These are phyloP conservation scores for Sylvicola cinctus DNA, from an alignment of 2,888 invertebrate genomes.

Conservation along the genomic window DNA sequence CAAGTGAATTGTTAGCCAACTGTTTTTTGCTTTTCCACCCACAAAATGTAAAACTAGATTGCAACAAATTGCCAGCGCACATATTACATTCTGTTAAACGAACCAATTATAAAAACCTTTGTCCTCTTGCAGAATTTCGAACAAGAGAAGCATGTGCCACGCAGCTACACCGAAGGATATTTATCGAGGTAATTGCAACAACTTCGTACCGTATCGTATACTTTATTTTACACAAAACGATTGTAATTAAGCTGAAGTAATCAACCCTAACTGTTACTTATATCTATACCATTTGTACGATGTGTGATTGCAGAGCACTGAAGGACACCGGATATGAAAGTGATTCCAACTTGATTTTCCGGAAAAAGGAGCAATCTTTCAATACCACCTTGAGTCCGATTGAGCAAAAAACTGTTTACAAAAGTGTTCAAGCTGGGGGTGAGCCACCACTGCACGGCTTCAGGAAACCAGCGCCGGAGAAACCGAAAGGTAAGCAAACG, in stretches of 20 bases:
- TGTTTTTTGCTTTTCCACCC: no score
- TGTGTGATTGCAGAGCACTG: conserved; percentile 44
- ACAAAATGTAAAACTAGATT: background rate
- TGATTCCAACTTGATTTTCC: conserved; percentile 72
- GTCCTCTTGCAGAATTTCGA: conserved; percentile 43
- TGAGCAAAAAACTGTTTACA: conserved; percentile 71
- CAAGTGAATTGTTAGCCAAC: no score
- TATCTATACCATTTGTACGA: no score
- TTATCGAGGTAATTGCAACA: conserved; percentile 50
- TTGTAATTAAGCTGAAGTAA: no score
- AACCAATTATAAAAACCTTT: conserved; percentile 8
- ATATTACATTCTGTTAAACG: conserved; percentile 1
- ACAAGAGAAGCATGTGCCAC: conserved; percentile 41
- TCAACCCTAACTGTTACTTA: no score
- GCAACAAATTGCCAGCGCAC: background rate
- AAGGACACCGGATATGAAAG: conserved; percentile 85
- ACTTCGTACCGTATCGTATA: no score
- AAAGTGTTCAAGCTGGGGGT: conserved; percentile 77
- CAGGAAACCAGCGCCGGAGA: conserved; percentile 73
- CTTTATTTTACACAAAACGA: no score
- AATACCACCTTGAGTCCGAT: conserved; percentile 49
- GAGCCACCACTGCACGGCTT: conserved; percentile 87
- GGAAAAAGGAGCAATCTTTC: conserved; percentile 46
- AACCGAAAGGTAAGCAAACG: conserved; percentile 43
- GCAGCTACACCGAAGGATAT: conserved; percentile 48